Percentiles rank a stretch among this genome's conserved stretches.
Conservation (phyloP, 35 echinoderm and acorn worm genomes). For the Ophiothrix spiculata region DNA sequence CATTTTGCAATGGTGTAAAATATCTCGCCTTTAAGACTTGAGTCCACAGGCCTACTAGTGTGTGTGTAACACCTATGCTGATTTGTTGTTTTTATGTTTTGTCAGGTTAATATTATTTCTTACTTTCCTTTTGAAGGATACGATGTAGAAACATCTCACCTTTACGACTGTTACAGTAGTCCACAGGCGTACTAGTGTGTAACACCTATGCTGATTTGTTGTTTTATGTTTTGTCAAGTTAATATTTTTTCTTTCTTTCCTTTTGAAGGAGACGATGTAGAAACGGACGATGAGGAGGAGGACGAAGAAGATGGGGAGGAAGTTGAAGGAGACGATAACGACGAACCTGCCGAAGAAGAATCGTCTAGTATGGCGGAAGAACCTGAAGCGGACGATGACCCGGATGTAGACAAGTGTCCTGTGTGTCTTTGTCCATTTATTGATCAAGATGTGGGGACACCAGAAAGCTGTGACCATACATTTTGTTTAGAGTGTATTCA, state of each 20-base stretch:
- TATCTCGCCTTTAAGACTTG: too few relatives aligned
- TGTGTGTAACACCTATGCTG: too few relatives aligned
- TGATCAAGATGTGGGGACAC: slow-evolving; percentile 78
- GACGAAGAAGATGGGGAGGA: slow-evolving; percentile 4
- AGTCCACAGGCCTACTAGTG: too few relatives aligned
- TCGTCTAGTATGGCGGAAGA: slow-evolving; percentile 27
- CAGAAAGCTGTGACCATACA: slow-evolving; percentile 91
- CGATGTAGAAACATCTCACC: neutral
- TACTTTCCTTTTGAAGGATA: neutral
- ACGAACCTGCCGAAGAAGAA: slow-evolving; percentile 16
- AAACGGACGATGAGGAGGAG: slow-evolving; percentile 30
- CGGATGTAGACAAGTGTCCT: slow-evolving; percentile 61
- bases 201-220: too few relatives aligned
- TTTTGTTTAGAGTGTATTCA: slow-evolving; percentile 92
- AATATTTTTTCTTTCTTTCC: neutral
- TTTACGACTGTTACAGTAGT: neutral
- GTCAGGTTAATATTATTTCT: neutral
- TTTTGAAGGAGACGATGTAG: slow-evolving; percentile 18
- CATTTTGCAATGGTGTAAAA: too few relatives aligned
- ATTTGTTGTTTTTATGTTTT: neutral
- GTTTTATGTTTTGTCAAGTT: neutral
- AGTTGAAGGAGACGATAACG: slow-evolving; percentile 23
- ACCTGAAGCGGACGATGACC: slow-evolving; percentile 31
- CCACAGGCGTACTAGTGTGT: too few relatives aligned
- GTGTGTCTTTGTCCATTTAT: slow-evolving; percentile 61